These are phyloP conservation scores for Metalampra italica DNA, from an alignment of 2,888 invertebrate species.

Conservation along the genomic window DNA sequence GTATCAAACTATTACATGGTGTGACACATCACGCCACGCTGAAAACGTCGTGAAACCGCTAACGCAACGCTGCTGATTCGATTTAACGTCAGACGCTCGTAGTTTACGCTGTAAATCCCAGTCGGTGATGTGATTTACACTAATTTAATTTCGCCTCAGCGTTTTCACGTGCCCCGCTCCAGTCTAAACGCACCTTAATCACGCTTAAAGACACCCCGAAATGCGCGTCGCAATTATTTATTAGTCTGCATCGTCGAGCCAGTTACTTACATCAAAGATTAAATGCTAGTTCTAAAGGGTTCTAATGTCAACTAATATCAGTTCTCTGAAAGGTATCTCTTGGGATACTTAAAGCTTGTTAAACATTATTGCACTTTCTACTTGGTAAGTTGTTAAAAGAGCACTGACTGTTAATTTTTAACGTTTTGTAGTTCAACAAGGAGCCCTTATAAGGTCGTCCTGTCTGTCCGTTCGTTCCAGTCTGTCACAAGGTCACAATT, in stretches of 20 bases:
- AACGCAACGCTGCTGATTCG: slow-evolving; percentile 67
- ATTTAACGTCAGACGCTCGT: slow-evolving; percentile 59
- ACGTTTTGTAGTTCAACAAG: too few species aligned
- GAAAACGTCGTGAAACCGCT: slow-evolving; percentile 50
- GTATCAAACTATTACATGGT: slow-evolving; percentile 14
- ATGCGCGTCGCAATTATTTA: slow-evolving; percentile 29
- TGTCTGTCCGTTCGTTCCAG: too few species aligned
- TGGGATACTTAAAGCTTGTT: too few species aligned
- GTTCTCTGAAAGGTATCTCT: background rate
- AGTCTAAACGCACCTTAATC: slow-evolving; percentile 65
- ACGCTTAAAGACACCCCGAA: slow-evolving; percentile 44
- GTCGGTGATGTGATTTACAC: slow-evolving; percentile 72
- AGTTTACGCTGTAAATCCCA: slow-evolving; percentile 60
- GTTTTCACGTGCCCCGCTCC: slow-evolving; percentile 45
- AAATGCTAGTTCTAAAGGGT: slow-evolving; percentile 1
- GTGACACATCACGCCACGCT: slow-evolving; percentile 39
- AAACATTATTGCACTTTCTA: too few species aligned
- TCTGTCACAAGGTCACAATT: too few species aligned
- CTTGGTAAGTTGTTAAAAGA: too few species aligned
- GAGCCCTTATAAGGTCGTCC: too few species aligned
- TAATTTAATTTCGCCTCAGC: slow-evolving; percentile 67
- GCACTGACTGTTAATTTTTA: too few species aligned
- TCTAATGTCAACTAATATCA: background rate
- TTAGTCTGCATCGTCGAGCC: slow-evolving; percentile 13
- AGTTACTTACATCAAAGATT: background rate